Conservation (phyloP, 2,888 invertebrate genomes). For the Chymomyza procnemis region DNA sequence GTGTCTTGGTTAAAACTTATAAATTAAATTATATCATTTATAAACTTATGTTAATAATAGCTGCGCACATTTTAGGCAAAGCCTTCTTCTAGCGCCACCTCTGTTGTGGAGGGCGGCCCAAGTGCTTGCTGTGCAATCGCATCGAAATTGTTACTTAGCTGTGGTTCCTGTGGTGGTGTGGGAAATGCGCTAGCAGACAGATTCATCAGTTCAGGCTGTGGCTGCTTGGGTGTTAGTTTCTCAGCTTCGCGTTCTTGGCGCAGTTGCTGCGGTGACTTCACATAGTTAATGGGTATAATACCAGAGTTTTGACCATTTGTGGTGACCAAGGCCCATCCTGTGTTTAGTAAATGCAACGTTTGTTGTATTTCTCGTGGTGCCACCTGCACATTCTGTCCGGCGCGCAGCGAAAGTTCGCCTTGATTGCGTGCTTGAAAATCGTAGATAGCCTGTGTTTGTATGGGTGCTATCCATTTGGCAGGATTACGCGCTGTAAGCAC, state of each 20-base stretch:
- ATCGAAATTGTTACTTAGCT: constrained; percentile 55
- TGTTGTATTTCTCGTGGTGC: constrained; percentile 92
- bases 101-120: constrained; percentile 57
- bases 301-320: constrained; percentile 82
- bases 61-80: constrained; percentile 33
- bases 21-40: not conserved
- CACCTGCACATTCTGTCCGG: constrained; percentile 87
- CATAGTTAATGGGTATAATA: constrained; percentile 83
- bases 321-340: constrained; percentile 85
- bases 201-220: constrained; percentile 63
- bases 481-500: constrained; percentile 82
- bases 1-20: constrained; percentile 27
- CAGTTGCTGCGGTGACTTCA: constrained; percentile 74
- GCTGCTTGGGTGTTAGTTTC: constrained; percentile 12
- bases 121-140: constrained; percentile 54
- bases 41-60: not conserved
- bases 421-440: constrained; percentile 86
- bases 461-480: constrained; percentile 84
- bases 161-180: constrained; percentile 56
- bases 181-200: constrained; percentile 65
- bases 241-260: constrained; percentile 53
- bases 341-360: constrained; percentile 81
- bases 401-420: constrained; percentile 87
- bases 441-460: constrained; percentile 84
- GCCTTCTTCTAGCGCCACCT: constrained; percentile 40